These are phyloP conservation scores for Chelonus formosanus DNA, from an alignment of 2,888 invertebrate genomes.

Conservation along the genomic window DNA sequence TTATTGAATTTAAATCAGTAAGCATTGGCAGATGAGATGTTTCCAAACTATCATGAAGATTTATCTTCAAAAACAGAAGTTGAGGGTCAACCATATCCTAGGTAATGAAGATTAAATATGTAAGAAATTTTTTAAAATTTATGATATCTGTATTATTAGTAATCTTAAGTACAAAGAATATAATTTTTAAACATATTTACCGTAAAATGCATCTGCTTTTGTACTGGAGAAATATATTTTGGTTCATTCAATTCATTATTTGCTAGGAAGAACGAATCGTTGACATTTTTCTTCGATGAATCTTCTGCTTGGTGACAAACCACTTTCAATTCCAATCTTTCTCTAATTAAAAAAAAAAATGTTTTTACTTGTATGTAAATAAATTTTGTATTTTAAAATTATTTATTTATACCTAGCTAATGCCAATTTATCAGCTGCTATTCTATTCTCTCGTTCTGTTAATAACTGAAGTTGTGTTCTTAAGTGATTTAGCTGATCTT, in stretches of 20 bases:
- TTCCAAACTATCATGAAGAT: slow-evolving; percentile 49
- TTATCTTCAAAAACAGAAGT: slow-evolving; percentile 51
- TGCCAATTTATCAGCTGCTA: slow-evolving; percentile 52
- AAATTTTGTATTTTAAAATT: too few species aligned
- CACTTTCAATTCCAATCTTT: slow-evolving; percentile 47
- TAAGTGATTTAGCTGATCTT: slow-evolving; percentile 49
- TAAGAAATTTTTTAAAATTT: slow-evolving; percentile 13
- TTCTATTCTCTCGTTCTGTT: slow-evolving; percentile 54
- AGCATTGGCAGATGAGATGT: slow-evolving; percentile 38
- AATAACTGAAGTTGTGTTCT: slow-evolving; percentile 52
- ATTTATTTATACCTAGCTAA: slow-evolving; percentile 49
- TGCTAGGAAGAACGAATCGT: slow-evolving; percentile 23
- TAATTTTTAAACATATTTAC: slow-evolving; percentile 32
- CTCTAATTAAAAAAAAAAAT: slow-evolving; percentile 41
- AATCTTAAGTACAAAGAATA: not conserved
- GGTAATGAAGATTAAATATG: slow-evolving; percentile 25
- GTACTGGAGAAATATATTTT: slow-evolving; percentile 18
- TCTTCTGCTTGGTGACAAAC: slow-evolving; percentile 44
- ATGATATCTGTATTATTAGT: not conserved
- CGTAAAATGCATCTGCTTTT: slow-evolving; percentile 44
- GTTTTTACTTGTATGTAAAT: too few species aligned
- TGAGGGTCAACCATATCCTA: slow-evolving; percentile 56
- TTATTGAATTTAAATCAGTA: slow-evolving; percentile 11
- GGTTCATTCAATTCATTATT: slow-evolving; percentile 31
- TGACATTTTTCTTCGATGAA: slow-evolving; percentile 50